Base-by-base conservation (phyloP, 2,888 invertebrate species). In the Amphipoea lucens region DNA sequence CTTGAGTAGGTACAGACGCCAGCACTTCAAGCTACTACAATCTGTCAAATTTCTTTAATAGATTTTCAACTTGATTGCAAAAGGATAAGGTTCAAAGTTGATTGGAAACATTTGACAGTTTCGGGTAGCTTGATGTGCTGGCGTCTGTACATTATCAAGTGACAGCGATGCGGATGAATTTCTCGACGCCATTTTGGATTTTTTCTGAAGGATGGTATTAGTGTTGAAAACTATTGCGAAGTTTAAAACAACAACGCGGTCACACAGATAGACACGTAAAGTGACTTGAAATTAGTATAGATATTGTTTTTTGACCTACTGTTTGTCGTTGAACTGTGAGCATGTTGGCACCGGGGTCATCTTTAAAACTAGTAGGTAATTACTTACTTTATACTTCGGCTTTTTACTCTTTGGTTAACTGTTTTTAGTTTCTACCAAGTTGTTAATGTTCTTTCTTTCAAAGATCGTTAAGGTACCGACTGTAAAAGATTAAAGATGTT, bases 331-430 rank as follows among this genome's bases (percentile, higher is more conserved):
- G 11, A n/a, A 82, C 81, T 83, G 82, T 78, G 81, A 73, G 72
- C 62, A 71, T 63, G 70, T 63, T 42, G n/a, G 45, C 71, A 42
- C 48, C 40, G 63, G 29, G 67, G 40, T 76, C 79, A 87, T 89
- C 82, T 83, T 80, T 87, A 82, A 85, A 84, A 86, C 81, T 78
- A 79, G 82, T 75, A 79, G 70, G 81, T 84, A 81, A 82, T 87
- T 90, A 88, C 81, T 78, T 86, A 83, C 83, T 83, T 76, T 83
- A 78, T 76, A 85, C 81, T 85, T 89, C 74, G 76, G 65, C 84
- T 87, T 90, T 87, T 87, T 86, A 84, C 67, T 79, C 76, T 70
- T 67, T 66, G 71, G 70, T 63, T 85, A 87, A 86, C 73, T 77
- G 77, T 81, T 83, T 87, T 82, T 75, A 86, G 77, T 73, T 84